Percentiles rank a stretch among this genome's conserved stretches.
These are phyloP conservation scores for Apodemia zela DNA, from an alignment of 2,888 invertebrate species.

Conservation along the genomic window DNA sequence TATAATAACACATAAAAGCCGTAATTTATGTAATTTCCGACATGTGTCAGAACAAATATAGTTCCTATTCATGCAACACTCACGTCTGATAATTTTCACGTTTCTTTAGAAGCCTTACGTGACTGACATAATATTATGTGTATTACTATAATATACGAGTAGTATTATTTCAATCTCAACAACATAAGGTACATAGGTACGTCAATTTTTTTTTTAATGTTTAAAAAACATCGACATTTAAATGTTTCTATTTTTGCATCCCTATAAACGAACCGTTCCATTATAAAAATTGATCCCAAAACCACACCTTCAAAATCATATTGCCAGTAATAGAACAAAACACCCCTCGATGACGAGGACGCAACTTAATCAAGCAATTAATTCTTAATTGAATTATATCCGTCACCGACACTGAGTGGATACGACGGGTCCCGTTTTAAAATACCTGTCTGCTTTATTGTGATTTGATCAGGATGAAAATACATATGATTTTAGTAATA, in stretches of 20 bases:
- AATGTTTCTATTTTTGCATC: background rate
- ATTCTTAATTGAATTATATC: constrained; percentile 75
- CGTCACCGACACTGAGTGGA: constrained; percentile 54
- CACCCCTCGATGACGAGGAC: constrained; percentile 50
- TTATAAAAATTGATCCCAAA: constrained; percentile 56
- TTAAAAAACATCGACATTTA: background rate
- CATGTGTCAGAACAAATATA: no score
- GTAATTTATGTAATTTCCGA: no score
- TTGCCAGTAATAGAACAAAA: constrained; percentile 66
- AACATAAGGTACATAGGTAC: no score
- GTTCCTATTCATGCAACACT: no score
- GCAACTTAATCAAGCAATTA: constrained; percentile 77
- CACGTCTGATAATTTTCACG: no score
- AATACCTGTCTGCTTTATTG: constrained; percentile 34
- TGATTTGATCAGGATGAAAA: constrained; percentile 19
- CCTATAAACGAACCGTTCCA: constrained; percentile 30
- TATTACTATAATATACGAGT: no score
- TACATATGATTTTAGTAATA: background rate
- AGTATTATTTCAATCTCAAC: no score
- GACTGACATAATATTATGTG: no score
- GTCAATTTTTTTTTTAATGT: no score
- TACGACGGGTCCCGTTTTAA: constrained; percentile 34
- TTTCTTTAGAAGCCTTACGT: no score
- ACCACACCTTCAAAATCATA: constrained; percentile 69
- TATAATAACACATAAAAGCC: no score